A percentile compares a stretch with the other conserved stretches of the same genome.
phyloP scores from a whole-genome alignment of 2,113 vertebrate genomes.

The Columba livia region DNA sequence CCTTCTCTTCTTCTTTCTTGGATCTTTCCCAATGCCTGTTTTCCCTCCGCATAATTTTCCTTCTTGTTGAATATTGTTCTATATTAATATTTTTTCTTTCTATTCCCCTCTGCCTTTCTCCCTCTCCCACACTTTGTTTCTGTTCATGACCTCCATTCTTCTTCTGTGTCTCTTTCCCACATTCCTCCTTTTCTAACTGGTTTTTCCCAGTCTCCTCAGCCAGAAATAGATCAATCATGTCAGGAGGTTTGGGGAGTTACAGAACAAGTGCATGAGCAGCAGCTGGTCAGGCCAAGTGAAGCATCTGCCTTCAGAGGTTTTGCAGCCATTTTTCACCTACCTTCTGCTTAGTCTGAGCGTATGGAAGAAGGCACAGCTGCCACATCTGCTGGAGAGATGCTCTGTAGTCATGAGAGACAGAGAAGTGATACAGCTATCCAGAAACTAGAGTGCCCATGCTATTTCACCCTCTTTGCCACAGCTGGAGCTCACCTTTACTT shows the following conservation, averaged over 20 bases:
- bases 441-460: background rate
- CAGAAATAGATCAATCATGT: background rate
- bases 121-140: background rate
- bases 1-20: conserved; percentile 22
- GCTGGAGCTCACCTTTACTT: background rate
- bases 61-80: background rate
- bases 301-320: background rate
- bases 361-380: background rate
- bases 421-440: background rate
- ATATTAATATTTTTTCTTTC: background rate
- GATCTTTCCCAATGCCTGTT: conserved; percentile 16
- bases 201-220: background rate
- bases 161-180: background rate
- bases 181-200: background rate
- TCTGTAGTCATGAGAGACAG: background rate
- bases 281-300: background rate
- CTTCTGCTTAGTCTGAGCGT: background rate
- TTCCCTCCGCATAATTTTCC: background rate
- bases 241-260: background rate
- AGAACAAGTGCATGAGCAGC: background rate
- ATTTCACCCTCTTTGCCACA: background rate
- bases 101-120: background rate
- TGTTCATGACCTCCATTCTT: background rate
- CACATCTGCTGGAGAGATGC: background rate
- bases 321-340: background rate